Base-by-base conservation (phyloP, 1,140 invertebrate species). In the Papilio polytes region DNA sequence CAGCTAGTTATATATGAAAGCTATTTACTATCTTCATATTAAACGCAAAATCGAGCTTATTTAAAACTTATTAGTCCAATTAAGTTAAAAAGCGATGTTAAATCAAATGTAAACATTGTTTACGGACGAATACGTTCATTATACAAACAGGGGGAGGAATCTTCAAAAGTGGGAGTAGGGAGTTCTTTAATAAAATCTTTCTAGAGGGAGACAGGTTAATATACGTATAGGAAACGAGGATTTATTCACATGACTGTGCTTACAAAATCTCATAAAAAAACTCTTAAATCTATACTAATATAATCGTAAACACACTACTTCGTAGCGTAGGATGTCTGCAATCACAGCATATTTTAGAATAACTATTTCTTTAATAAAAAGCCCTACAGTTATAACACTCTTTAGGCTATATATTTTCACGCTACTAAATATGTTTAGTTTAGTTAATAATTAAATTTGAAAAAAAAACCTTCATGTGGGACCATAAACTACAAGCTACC, bases 21-120 rank as follows among this genome's bases (percentile, higher is more conserved):
- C 13, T 51, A 3, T 15, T 51, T 51, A 51, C 2, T 6, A 15
- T 51, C 3, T 51, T 51, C 18, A 2, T 15, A 51, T 51, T 51
- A 6, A 18, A 51, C 48, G 48, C 0, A 56, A 18, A 56, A 20
- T 20, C 7, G 8, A 56, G 3, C n/a, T 56, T 56, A 20, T 56
- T 56, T 20, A 56, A 18, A 18, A 20, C 53, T 56, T 56, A 20
- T 56, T 56, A 56, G 6, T 56, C n/a, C 53, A 56, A 20, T 56
- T 56, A 56, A 56, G 6, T 56, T 56, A 56, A 56, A 56, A 56
- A 56, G 53, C 53, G 53, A 56, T 56, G 53, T 56, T 56, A 56
- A 56, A 56, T 56, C 53, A 56, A 56, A 56, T 56, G 18, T 56
- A 9, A 56, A 20, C n/a, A 51, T 51, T 51, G 53, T 56, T 56